These are phyloP conservation scores for Notiomystis cincta DNA, from an alignment of 2,113 vertebrate genomes.

Conservation along the genomic window DNA sequence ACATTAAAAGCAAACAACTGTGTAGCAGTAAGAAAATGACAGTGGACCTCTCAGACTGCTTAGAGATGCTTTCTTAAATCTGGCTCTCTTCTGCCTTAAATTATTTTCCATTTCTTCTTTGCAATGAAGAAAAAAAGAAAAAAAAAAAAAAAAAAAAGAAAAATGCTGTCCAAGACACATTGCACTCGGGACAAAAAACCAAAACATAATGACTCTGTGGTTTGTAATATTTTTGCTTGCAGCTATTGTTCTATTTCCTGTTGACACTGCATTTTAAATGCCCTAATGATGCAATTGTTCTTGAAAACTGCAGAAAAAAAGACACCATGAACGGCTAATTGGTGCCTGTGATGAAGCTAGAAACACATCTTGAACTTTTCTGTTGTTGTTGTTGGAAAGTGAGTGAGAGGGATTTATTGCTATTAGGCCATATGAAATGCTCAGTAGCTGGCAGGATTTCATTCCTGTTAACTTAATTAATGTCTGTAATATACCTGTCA, in stretches of 20 bases:
- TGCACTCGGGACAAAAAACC: neutral
- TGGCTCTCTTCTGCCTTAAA: neutral
- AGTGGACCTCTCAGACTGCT: neutral
- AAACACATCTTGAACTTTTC: slow-evolving; percentile 14
- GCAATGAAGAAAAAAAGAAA: neutral
- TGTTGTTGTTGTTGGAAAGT: neutral
- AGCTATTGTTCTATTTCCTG: slow-evolving; percentile 67
- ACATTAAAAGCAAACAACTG: neutral
- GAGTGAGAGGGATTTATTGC: neutral
- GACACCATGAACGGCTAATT: slow-evolving; percentile 60
- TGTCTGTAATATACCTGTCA: neutral
- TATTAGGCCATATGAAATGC: neutral
- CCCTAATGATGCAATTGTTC: slow-evolving; percentile 71
- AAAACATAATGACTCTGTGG: neutral
- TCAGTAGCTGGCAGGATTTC: neutral
- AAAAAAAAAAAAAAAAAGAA: neutral
- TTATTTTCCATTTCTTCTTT: neutral
- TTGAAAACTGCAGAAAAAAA: slow-evolving; percentile 62
- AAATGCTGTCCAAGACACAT: neutral
- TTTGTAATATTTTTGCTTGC: slow-evolving; percentile 39
- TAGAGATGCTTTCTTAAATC: neutral
- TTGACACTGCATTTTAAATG: slow-evolving; percentile 60
- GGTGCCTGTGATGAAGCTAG: slow-evolving; percentile 35
- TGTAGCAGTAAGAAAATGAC: neutral
- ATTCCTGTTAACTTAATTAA: slow-evolving; percentile 39